Evolutionary conservation across 2,888 invertebrate genomes (phyloP).

Genomic region (Micoletzkya japonica): DNA sequence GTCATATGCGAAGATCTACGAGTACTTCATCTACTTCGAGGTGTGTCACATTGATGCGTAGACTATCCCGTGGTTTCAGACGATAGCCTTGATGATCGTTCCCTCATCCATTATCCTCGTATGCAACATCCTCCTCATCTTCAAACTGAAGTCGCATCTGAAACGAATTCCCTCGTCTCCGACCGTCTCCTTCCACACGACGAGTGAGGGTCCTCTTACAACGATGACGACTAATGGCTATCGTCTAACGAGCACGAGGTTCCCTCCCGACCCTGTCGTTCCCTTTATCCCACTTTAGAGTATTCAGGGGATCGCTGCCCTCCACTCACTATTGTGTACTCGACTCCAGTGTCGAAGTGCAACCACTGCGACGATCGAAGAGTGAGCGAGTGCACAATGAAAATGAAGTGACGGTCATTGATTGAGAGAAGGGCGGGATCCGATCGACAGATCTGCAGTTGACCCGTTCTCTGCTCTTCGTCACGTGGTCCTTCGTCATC

Average conservation of each 20-base stretch:
- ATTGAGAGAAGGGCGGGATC: constrained; percentile 32
- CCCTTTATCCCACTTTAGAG: neutral
- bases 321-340: neutral
- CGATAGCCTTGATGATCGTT: constrained; percentile 52
- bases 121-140: constrained; percentile 54
- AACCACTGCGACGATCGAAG: constrained; percentile 25
- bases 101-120: constrained; percentile 54
- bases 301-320: neutral
- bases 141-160: constrained; percentile 51
- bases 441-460: constrained; percentile 58
- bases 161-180: constrained; percentile 51
- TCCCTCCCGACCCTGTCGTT: neutral
- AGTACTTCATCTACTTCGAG: constrained; percentile 46
- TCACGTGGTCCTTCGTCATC: constrained; percentile 54
- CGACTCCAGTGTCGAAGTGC: neutral
- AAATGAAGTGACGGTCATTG: constrained; percentile 12
- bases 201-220: constrained; percentile 1
- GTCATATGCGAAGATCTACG: constrained; percentile 48
- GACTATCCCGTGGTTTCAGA: constrained; percentile 31
- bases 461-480: constrained; percentile 52
- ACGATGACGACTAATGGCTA: constrained; percentile 11
- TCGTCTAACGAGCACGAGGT: neutral
- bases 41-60: neutral
- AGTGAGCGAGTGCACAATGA: constrained; percentile 31
- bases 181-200: constrained; percentile 56